phyloP scores from a whole-genome alignment of 2,113 vertebrate genomes.

The Osmerus mordax region DNA sequence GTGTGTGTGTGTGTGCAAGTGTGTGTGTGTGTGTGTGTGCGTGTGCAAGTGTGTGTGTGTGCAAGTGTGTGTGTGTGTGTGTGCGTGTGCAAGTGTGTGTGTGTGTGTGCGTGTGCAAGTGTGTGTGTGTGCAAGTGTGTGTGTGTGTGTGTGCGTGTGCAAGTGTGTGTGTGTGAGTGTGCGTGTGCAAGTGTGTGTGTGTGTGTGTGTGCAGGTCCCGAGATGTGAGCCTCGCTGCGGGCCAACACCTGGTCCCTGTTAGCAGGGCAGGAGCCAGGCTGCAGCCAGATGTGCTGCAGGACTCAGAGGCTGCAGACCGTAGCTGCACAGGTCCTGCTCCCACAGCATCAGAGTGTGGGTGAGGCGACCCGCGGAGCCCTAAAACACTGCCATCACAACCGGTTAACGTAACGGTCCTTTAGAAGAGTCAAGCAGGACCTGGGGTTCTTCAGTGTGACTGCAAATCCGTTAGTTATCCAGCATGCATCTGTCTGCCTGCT shows the following conservation, averaged over 20 bases:
- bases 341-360: too few relatives aligned
- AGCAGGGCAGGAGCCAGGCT: constrained; percentile 46
- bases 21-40: too few relatives aligned
- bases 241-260: constrained; percentile 69
- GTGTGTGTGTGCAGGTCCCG: too few relatives aligned
- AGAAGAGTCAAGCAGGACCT: constrained; percentile 50
- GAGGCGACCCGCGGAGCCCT: constrained; percentile 47
- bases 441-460: constrained; percentile 37
- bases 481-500: constrained; percentile 44
- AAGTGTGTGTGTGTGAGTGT: too few relatives aligned
- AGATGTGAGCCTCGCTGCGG: constrained; percentile 61
- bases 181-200: too few relatives aligned
- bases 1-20: background rate
- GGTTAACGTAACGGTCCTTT: constrained; percentile 69
- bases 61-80: too few relatives aligned
- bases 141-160: too few relatives aligned
- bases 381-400: constrained; percentile 63
- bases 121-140: too few relatives aligned
- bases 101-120: too few relatives aligned
- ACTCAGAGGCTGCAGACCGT: constrained; percentile 28
- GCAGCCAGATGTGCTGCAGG: constrained; percentile 61
- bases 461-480: constrained; percentile 30
- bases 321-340: too few relatives aligned
- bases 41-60: too few relatives aligned
- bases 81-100: too few relatives aligned